Percentiles rank a stretch among this genome's conserved stretches.
Evolutionary conservation across 2,113 vertebrate genomes (phyloP).

Genomic region (Sceloporus undulatus): DNA sequence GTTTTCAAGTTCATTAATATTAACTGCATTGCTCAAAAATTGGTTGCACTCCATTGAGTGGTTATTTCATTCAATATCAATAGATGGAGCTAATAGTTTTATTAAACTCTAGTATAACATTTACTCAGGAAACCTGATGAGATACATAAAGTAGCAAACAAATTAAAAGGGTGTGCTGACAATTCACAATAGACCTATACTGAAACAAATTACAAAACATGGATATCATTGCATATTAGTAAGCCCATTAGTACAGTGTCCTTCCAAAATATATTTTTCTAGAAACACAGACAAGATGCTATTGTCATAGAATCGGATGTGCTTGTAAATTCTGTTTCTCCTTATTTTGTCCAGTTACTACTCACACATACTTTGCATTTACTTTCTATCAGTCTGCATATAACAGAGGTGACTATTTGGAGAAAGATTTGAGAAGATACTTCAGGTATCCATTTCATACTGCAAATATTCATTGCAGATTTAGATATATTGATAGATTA

Average conservation of each 20-base stretch:
- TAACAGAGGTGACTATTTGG: not conserved
- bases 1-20: not conserved
- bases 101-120: not conserved
- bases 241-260: not conserved
- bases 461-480: slow-evolving; percentile 1
- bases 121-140: not conserved
- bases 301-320: not conserved
- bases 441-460: slow-evolving; percentile 17
- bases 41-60: not conserved
- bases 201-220: not conserved
- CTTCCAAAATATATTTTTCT: not conserved
- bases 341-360: not conserved
- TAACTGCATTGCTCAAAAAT: not conserved
- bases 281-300: not conserved
- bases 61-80: not conserved
- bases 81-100: not conserved
- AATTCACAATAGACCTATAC: not conserved
- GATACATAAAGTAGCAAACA: not conserved
- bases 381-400: slow-evolving; percentile 9
- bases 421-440: not conserved
- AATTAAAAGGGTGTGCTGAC: not conserved
- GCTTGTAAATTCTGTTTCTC: not conserved
- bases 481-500: not conserved
- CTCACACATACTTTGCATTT: not conserved
- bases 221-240: not conserved